Evolutionary conservation across 2,888 invertebrate genomes (phyloP).

Genomic region (Drosophila mimica): DNA sequence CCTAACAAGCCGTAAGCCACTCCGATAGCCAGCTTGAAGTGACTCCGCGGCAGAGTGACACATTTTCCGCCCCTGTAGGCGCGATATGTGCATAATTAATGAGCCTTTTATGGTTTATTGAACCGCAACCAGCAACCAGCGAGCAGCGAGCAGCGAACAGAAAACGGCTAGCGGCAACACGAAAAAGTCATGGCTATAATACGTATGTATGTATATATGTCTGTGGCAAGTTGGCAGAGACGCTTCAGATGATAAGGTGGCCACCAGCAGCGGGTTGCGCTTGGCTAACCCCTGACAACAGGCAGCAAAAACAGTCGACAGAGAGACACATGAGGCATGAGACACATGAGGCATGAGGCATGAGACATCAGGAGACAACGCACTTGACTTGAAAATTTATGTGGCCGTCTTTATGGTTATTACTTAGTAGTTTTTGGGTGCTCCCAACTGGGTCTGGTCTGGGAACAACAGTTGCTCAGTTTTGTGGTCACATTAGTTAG

Average conservation of each 20-base stretch:
- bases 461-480: slow-evolving; percentile 22
- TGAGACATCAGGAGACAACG: slow-evolving; percentile 43
- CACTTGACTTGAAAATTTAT: slow-evolving; percentile 84
- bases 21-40: slow-evolving; percentile 41
- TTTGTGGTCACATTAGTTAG: slow-evolving; percentile 64
- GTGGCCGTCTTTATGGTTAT: slow-evolving; percentile 78
- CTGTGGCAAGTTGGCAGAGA: slow-evolving; percentile 42
- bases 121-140: slow-evolving; percentile 71
- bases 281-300: slow-evolving; percentile 77
- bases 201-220: not conserved
- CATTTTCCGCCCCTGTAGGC: slow-evolving; percentile 80
- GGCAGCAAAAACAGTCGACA: not conserved
- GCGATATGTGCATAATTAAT: slow-evolving; percentile 84
- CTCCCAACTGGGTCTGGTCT: not conserved
- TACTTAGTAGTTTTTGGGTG: slow-evolving; percentile 46
- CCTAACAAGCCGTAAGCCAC: slow-evolving; percentile 34
- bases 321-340: slow-evolving; percentile 9
- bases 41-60: slow-evolving; percentile 56
- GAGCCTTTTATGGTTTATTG: slow-evolving; percentile 84
- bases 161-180: slow-evolving; percentile 38
- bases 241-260: slow-evolving; percentile 62
- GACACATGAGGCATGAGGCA: slow-evolving; percentile 9
- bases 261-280: slow-evolving; percentile 77
- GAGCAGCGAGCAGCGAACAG: slow-evolving; percentile 22
- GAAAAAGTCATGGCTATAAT: slow-evolving; percentile 63